Evolutionary conservation across 2,113 vertebrate genomes (phyloP).

Genomic region (Tauraco erythrolophus): DNA sequence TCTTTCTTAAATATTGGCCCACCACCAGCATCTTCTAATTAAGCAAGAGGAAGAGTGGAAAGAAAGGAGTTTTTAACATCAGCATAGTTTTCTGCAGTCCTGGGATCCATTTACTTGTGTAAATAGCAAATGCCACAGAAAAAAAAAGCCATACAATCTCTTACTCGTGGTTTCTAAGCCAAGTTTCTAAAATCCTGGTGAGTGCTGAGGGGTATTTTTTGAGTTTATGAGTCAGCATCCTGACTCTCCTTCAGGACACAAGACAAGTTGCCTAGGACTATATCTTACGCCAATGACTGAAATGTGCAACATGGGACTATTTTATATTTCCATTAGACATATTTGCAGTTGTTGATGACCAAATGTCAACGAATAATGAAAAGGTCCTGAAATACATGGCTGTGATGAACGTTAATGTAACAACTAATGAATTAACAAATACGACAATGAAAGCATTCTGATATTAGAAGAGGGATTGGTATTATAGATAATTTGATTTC

Average conservation of each 20-base stretch:
- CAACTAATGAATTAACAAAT: background rate
- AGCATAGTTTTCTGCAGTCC: background rate
- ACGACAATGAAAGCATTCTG: background rate
- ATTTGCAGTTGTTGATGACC: background rate
- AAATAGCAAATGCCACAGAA: background rate
- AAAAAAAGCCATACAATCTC: background rate
- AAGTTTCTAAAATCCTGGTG: background rate
- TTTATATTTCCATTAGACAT: background rate
- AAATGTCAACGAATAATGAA: background rate
- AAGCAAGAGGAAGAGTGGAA: background rate
- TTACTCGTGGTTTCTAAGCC: background rate
- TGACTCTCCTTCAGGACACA: background rate
- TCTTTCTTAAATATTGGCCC: background rate
- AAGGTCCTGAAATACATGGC: background rate
- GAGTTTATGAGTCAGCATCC: background rate
- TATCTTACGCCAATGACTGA: background rate
- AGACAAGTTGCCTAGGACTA: fast-evolving
- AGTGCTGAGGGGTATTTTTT: background rate
- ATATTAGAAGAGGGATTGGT: background rate
- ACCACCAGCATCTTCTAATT: background rate
- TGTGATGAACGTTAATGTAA: background rate
- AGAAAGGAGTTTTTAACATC: background rate
- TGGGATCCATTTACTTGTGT: background rate
- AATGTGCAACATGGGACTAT: background rate
- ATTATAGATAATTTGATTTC: background rate